Base-by-base conservation (phyloP, 1,140 invertebrate species). In the Ridgeia piscesae region DNA sequence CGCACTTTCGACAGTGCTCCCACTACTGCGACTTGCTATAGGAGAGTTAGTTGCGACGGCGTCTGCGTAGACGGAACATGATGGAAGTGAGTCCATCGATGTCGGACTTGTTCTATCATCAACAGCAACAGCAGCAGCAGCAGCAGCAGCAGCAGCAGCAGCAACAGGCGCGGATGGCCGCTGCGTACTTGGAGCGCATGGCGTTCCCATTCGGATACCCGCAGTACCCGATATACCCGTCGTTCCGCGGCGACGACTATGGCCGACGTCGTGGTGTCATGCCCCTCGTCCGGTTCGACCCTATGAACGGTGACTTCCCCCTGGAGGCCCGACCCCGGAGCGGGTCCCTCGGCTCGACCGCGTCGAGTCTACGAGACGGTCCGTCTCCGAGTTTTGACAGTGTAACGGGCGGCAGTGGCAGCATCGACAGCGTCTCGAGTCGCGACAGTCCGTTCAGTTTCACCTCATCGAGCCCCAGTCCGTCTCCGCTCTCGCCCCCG, bases 331-430 rank as follows among this genome's bases (percentile, higher is more conserved):
- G 50, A 42, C 33, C 33, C 34, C 34, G 50, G 48, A 34, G 33
- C 91, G 58, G 33, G 6, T 92, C 91, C 34, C 91, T 92, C 48
- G 91, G 91, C 50, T 92, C 91, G 34, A 89, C 91, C 8, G 91
- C 17, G 17, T 88, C 58, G 33, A 34, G 33, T n/a, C 33, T 89
- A 34, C 34, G 91, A 31, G 91, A 91, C 34, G 34, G 34, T 2
- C 48, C 17, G n/a, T 92, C 91, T 0, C 91, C 91, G n/a, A 89
- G 91, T 92, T 48, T 42, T 48, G 91, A 91, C 91, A 90, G 89
- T 35, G n/a, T 90, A n/a, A 90, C 89, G 89, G 34, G 89, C n/a
- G 33, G 33, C 31, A 35, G 89, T 90, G 89, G 33, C n/a, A 33
- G 89, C 33, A 14, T 34, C 11, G 91, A 91, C 91, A 91, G 91